Conservation (phyloP, 2,113 vertebrate genomes). For the Malurus cyaneus region DNA sequence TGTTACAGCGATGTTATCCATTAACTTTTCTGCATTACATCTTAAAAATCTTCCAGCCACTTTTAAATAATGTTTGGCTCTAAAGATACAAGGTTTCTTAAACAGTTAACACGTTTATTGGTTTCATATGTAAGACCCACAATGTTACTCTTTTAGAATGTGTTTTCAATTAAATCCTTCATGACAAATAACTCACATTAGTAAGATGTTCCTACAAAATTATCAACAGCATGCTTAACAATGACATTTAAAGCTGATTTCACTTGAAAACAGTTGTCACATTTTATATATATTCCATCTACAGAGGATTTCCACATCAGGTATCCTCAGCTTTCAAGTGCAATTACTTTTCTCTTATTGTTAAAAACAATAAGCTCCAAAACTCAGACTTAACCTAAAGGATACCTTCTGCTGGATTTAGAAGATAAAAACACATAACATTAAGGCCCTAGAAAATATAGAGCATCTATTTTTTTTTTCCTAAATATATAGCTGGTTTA, state of each 20-base stretch:
- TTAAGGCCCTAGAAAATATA: not conserved
- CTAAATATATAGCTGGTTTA: not conserved
- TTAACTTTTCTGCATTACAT: not conserved
- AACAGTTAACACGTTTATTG: not conserved
- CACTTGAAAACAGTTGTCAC: not conserved
- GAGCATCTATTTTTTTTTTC: not conserved
- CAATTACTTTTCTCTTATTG: not conserved
- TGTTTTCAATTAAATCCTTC: not conserved
- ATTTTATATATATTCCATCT: not conserved
- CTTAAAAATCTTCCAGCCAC: not conserved
- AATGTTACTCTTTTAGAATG: not conserved
- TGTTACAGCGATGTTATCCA: not conserved
- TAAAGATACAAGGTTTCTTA: not conserved
- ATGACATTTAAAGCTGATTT: constrained; percentile 5
- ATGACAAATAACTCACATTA: not conserved
- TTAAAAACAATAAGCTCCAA: not conserved
- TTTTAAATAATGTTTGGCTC: not conserved
- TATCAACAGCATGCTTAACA: not conserved
- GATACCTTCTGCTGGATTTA: not conserved
- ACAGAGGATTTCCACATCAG: not conserved
- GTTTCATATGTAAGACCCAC: not conserved
- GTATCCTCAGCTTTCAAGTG: not conserved
- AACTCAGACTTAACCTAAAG: not conserved
- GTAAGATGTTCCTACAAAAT: not conserved
- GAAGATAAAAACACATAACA: not conserved